Conservation (phyloP, 2,797 vertebrate genomes). For the Poeciliopsis turneri region DNA sequence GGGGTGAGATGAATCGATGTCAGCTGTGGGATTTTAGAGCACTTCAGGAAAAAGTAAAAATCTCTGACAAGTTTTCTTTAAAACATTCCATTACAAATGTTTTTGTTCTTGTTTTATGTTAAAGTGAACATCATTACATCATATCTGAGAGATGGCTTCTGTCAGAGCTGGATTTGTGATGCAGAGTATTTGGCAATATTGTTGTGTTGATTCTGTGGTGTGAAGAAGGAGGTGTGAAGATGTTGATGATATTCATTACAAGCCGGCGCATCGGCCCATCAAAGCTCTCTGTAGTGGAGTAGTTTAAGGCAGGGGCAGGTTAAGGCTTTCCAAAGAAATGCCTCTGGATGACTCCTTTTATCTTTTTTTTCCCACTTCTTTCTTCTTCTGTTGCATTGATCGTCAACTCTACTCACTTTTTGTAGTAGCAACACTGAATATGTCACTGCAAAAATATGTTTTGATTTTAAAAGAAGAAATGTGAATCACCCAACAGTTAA, state of each 20-base stretch:
- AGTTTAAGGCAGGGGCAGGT: conserved; percentile 67
- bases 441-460: background rate
- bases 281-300: conserved; percentile 72
- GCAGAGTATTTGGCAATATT: conserved; percentile 45
- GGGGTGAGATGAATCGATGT: background rate
- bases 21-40: background rate
- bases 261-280: conserved; percentile 63
- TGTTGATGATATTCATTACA: conserved; percentile 67
- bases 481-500: background rate
- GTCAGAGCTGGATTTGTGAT: conserved; percentile 21
- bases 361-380: conserved; percentile 25
- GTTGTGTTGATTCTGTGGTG: conserved; percentile 50
- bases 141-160: background rate
- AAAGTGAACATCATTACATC: background rate
- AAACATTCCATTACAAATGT: background rate
- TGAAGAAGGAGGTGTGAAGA: conserved; percentile 60
- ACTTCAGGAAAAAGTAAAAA: background rate
- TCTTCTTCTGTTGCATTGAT: conserved; percentile 13
- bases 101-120: background rate
- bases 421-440: background rate
- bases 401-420: background rate
- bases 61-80: background rate
- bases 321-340: conserved; percentile 57
- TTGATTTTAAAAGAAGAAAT: conserved; percentile 1
- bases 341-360: conserved; percentile 66